phyloP scores from a whole-genome alignment of 2,797 vertebrate genomes.

The Diplodus sargus region DNA sequence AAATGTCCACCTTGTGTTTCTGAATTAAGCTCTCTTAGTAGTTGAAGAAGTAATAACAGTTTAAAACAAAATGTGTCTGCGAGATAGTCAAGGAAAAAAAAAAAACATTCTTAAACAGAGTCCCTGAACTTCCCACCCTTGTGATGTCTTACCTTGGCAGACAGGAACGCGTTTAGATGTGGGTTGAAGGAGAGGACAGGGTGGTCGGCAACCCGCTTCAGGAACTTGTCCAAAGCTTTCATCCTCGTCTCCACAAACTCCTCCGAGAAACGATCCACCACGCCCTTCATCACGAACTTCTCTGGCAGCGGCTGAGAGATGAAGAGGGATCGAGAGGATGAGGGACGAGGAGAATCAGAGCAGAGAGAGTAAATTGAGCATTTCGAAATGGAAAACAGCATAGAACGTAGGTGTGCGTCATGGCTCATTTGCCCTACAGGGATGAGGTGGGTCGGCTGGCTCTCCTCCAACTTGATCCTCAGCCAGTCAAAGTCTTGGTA shows the following conservation, averaged over 20 bases:
- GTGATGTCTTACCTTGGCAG: slow-evolving; percentile 83
- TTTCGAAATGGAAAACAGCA: background rate
- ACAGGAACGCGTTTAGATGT: slow-evolving; percentile 94
- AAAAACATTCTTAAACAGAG: background rate
- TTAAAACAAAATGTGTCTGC: background rate
- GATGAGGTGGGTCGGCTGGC: slow-evolving; percentile 98
- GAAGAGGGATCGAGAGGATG: background rate
- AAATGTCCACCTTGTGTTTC: background rate
- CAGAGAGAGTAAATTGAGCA: background rate
- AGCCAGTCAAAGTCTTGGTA: slow-evolving; percentile 99
- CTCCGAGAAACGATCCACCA: slow-evolving; percentile 97
- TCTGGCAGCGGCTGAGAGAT: slow-evolving; percentile 92
- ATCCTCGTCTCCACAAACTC: slow-evolving; percentile 97
- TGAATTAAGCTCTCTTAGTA: background rate
- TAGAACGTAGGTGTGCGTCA: background rate
- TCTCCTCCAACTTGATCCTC: slow-evolving; percentile 95
- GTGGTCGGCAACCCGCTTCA: slow-evolving; percentile 96
- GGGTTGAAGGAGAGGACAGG: slow-evolving; percentile 98
- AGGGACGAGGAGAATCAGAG: background rate
- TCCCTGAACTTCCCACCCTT: background rate
- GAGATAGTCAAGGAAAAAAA: background rate
- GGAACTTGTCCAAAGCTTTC: slow-evolving; percentile 96
- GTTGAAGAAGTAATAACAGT: too few relatives aligned
- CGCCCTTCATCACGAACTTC: slow-evolving; percentile 98
- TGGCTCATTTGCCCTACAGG: slow-evolving; percentile 88